Conservation (phyloP, 1,140 invertebrate genomes). For the Pinna nobilis region DNA sequence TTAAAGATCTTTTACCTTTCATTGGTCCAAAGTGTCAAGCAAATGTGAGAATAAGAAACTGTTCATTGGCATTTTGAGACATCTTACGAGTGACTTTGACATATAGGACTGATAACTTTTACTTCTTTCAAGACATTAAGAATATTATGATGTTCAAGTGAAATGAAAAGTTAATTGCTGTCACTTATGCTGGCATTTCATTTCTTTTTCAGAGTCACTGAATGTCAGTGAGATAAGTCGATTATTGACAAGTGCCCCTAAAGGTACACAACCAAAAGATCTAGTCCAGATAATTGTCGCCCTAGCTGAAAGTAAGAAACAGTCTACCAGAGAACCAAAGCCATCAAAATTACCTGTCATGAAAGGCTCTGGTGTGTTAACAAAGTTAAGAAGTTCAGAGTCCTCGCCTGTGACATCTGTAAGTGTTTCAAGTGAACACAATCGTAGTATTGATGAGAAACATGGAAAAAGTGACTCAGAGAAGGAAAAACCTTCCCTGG, state of each 20-base stretch:
- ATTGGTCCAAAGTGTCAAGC: no score
- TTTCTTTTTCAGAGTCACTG: constrained; percentile 10
- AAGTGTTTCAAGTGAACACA: neutral
- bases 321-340: neutral
- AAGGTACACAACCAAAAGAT: neutral
- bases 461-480: no score
- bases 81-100: no score
- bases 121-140: no score
- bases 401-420: constrained; percentile 2
- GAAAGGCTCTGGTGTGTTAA: constrained; percentile 19
- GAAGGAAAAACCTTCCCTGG: no score
- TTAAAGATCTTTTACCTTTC: no score
- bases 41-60: no score
- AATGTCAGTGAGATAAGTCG: neutral
- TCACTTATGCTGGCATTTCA: neutral
- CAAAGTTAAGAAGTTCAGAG: constrained; percentile 3
- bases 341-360: constrained; percentile 30
- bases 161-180: neutral
- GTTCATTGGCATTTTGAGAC: no score
- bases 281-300: constrained; percentile 29
- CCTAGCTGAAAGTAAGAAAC: constrained; percentile 30
- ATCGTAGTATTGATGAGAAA: no score
- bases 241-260: neutral
- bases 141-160: no score
- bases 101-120: no score